Evolutionary conservation across 2,797 vertebrate genomes (phyloP), one percentile per base, ranked within the genome.

Genomic region (Mus spretus): DNA sequence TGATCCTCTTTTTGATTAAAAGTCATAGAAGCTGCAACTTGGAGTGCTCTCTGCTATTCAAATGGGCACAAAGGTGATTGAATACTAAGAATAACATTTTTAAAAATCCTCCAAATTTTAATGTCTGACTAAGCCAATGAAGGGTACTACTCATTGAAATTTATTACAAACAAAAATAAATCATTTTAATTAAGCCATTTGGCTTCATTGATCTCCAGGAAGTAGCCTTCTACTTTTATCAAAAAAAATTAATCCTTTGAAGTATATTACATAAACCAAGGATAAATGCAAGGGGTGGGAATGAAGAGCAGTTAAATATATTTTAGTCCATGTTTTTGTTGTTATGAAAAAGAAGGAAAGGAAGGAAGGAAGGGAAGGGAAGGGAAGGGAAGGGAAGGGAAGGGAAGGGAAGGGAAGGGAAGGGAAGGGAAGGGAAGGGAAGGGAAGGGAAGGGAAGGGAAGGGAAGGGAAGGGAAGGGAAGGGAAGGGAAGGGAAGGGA

Each of bases 1-100:
- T 86, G 75, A 94, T 95, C 83, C 34, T 86, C 31, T 86, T 93
- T 93, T 47, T 28, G 53, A 14, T 24, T 88, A 67, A 92, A 96
- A 94, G 34, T 19, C n/a, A 44, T 37, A 0, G 37, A 72, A 83
- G 26, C 17, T 77, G 15, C 19, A n/a, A 70, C 72, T 90, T 89
- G 89, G 59, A 94, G 24, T 28, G 59, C 22, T 65, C 50, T 24
- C 17, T 87, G 28, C 17, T 72, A 20, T 74, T 95, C 78, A 91
- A 90, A 93, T 57, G 78, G 20, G 20, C 15, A 55, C 77, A 81
- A 86, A 89, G 77, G 20, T 61, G 61, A 89, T 67, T 79, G 34
- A 81, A 89, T 57, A 67, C 59, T 78, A 63, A 95, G 92, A 91
- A 57, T 82, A 44, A 57, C 72, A 40, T 63, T 11, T 8, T n/a